Evolutionary conservation across 2,888 invertebrate genomes (phyloP).

Genomic region (Adineta ricciae): DNA sequence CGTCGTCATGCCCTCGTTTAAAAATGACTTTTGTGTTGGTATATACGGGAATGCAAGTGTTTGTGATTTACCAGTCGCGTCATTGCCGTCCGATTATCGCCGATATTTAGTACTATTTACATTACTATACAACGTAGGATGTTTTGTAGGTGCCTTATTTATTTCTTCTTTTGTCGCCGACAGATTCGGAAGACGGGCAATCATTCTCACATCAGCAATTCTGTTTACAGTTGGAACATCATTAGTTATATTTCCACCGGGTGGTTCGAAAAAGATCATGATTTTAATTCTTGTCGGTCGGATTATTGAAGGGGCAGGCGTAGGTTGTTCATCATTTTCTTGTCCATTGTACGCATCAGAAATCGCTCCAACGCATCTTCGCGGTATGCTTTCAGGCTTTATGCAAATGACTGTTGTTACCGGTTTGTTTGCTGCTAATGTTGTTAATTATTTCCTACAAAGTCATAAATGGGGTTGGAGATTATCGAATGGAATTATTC

Average conservation of each 20-base stretch:
- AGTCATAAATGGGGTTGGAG: background rate
- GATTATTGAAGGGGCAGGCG: background rate
- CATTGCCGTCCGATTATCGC: background rate
- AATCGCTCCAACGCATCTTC: background rate
- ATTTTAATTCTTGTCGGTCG: background rate
- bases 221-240: background rate
- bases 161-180: background rate
- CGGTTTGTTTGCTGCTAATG: background rate
- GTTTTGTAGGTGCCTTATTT: background rate
- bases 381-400: background rate
- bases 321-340: background rate
- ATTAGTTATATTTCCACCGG: slow-evolving; percentile 1
- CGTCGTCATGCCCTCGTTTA: background rate
- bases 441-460: background rate
- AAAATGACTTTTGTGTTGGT: background rate
- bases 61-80: background rate
- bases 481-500: slow-evolving; percentile 7
- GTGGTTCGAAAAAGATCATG: background rate
- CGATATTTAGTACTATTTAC: background rate
- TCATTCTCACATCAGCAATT: background rate
- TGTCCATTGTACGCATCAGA: background rate
- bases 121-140: background rate
- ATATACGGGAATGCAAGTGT: background rate
- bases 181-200: background rate
- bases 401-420: slow-evolving; percentile 1